phyloP scores from a whole-genome alignment of 1,140 invertebrate genomes.

The Orius insidiosus region DNA sequence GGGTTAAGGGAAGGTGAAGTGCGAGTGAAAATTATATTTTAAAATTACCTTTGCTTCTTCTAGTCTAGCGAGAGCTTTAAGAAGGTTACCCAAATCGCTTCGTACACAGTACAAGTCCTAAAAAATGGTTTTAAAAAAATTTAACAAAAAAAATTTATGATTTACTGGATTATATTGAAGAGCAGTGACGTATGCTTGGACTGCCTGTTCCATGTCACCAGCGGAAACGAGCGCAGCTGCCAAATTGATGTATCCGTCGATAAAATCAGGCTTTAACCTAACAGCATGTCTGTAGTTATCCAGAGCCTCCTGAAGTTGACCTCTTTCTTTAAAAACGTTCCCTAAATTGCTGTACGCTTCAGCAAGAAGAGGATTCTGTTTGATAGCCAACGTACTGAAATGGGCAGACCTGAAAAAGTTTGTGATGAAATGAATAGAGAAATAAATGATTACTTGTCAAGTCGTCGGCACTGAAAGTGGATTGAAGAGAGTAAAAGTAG shows the following conservation, averaged over 20 bases:
- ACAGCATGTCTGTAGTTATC: constrained; percentile 96
- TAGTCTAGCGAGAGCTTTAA: constrained; percentile 94
- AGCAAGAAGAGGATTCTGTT: constrained; percentile 92
- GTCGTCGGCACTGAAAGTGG: constrained; percentile 90
- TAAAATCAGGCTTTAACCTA: constrained; percentile 96
- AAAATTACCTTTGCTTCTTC: constrained; percentile 95
- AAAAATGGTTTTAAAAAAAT: constrained; percentile 35
- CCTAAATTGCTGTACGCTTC: constrained; percentile 98
- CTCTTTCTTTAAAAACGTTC: constrained; percentile 95
- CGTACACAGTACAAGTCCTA: constrained; percentile 98
- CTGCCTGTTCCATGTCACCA: constrained; percentile 97
- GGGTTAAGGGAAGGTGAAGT: neutral
- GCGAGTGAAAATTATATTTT: neutral
- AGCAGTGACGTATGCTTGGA: constrained; percentile 96
- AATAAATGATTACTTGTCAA: constrained; percentile 65
- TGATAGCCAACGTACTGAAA: constrained; percentile 89
- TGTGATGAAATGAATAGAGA: neutral
- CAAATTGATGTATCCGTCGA: constrained; percentile 99
- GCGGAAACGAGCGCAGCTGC: constrained; percentile 94
- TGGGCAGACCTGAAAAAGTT: constrained; percentile 56
- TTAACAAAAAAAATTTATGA: no score
- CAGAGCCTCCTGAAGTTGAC: constrained; percentile 86
- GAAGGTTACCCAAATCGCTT: constrained; percentile 97
- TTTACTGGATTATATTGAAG: constrained; percentile 97
- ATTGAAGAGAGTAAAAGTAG: constrained; percentile 91